Evolutionary conservation across 2,797 vertebrate species (phyloP).

Genomic region (Podargus strigoides): DNA sequence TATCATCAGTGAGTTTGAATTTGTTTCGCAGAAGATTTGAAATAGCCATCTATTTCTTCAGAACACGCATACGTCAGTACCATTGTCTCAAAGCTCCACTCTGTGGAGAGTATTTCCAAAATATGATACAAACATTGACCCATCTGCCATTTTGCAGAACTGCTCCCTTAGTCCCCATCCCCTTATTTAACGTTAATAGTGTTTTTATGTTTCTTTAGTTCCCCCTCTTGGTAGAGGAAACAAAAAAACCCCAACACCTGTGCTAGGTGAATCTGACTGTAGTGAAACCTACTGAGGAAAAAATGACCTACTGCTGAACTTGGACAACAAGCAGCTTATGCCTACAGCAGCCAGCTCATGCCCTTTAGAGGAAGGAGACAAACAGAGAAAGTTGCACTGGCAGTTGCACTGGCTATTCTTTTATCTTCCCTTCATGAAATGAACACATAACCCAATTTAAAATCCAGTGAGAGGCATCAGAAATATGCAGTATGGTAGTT

Average conservation of each 20-base stretch:
- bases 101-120: neutral
- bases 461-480: neutral
- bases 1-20: neutral
- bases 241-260: neutral
- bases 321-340: neutral
- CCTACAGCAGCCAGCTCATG: neutral
- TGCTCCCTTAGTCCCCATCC: neutral
- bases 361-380: neutral
- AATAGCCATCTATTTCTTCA: neutral
- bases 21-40: neutral
- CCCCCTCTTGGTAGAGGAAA: neutral
- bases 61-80: neutral
- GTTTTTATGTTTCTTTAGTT: neutral
- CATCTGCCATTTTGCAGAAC: neutral
- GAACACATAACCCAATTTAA: neutral
- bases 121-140: neutral
- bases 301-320: conserved; percentile 32
- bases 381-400: neutral
- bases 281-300: conserved; percentile 4
- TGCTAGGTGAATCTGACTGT: neutral
- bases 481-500: neutral
- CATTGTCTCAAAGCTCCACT: neutral
- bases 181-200: neutral
- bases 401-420: neutral
- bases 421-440: neutral